Conservation (phyloP, 30 jellyfish, hydroid and myxozoan genomes). For the Aurelia aurita region DNA sequence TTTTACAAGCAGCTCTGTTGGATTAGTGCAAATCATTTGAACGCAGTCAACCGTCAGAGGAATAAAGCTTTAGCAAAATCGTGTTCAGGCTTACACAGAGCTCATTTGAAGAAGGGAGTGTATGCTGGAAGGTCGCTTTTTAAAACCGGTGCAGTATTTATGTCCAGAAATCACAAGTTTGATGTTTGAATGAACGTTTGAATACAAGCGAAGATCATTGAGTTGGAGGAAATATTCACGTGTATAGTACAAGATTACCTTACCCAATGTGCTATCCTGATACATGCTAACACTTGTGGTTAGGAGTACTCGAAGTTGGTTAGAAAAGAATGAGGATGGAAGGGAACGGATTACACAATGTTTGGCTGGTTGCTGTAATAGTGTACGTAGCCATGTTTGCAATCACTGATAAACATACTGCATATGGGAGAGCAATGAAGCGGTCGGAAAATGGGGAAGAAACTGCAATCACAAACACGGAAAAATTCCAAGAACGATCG, state of each 20-base stretch:
- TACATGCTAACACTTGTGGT: conserved; percentile 66
- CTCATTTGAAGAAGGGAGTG: conserved; percentile 5
- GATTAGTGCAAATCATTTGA: conserved; percentile 8
- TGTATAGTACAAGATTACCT: too few species aligned
- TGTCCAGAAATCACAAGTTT: too few species aligned
- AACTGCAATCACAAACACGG: background rate
- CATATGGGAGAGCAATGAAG: conserved; percentile 9
- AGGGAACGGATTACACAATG: conserved; percentile 54
- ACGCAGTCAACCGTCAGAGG: conserved; percentile 8
- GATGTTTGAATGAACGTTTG: too few species aligned
- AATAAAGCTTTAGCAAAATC: conserved; percentile 3
- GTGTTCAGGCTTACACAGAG: conserved; percentile 2
- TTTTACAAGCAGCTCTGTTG: conserved; percentile 20
- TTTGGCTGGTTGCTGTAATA: conserved; percentile 32
- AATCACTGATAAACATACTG: background rate
- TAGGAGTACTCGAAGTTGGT: conserved; percentile 71
- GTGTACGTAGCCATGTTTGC: conserved; percentile 14
- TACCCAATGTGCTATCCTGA: conserved; percentile 7
- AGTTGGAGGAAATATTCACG: too few species aligned
- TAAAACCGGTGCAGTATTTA: too few species aligned
- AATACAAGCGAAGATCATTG: too few species aligned
- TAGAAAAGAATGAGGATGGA: conserved; percentile 77
- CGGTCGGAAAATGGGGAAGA: background rate
- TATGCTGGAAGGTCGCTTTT: background rate
- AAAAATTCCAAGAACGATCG: background rate